phyloP scores from a whole-genome alignment of 53 echinoderm and acorn worm genomes.

The Temnopleurus reevesii region DNA sequence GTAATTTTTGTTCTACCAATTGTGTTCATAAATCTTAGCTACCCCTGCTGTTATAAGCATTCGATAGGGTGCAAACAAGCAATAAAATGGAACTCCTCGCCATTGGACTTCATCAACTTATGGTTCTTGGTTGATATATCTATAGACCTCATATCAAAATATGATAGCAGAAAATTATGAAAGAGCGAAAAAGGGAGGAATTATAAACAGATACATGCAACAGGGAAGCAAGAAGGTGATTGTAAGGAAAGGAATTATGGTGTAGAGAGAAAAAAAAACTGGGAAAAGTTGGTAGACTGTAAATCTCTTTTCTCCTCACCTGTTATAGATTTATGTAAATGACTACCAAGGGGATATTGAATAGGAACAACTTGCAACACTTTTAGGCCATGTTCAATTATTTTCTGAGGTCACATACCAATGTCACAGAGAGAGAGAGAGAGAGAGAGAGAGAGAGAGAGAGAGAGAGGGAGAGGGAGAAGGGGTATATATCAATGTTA shows the following conservation, averaged over 20 bases:
- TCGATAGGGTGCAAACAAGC: not conserved
- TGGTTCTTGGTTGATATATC: not conserved
- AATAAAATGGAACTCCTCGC: not conserved
- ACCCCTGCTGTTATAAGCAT: not conserved
- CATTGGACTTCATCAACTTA: not conserved
- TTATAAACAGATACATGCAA: not conserved
- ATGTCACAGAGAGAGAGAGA: not conserved
- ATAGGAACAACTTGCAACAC: not conserved
- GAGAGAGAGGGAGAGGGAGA: not conserved
- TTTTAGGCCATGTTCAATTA: not conserved
- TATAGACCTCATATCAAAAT: not conserved
- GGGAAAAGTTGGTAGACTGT: not conserved
- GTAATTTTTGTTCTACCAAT: too few species aligned
- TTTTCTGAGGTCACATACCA: not conserved
- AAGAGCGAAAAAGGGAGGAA: not conserved
- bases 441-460: not conserved
- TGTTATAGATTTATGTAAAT: constrained; percentile 4
- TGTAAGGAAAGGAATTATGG: not conserved
- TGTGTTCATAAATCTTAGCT: not conserved
- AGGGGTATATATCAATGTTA: not conserved
- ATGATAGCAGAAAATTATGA: not conserved
- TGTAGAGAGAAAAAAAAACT: not conserved
- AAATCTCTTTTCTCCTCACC: not conserved
- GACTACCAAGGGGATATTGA: constrained; percentile 1
- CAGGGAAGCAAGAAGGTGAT: not conserved